Base-by-base conservation (phyloP, 2,797 vertebrate genomes). In the Lagocephalus sceleratus region DNA sequence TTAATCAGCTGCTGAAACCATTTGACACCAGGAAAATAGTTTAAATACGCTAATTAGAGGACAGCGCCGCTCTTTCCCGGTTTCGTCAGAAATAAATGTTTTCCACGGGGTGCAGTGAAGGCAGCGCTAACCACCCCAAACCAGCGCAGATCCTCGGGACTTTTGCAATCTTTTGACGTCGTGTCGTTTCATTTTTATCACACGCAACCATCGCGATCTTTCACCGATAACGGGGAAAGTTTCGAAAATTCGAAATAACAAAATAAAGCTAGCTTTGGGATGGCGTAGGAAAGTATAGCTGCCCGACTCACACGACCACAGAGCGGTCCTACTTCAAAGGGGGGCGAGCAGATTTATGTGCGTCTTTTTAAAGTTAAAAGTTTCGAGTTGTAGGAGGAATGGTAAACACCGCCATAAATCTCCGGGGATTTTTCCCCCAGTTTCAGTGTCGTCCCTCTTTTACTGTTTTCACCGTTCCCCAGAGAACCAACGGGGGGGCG, bases 311-410 rank as follows among this genome's bases (percentile, higher is more conserved):
- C 51, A 60, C 54, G 67, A 53, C 71, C 65, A 60, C 47, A 48
- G 47, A 52, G 51, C 6, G 40, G 9, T 6, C 16, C 2, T 8
- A 19, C 17, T 42, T 19, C 40, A 42, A 42, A 19, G 40, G 10
- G 16, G 40, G 40, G 19, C 11, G 26, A 19, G 42, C 60, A 57
- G 70, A 87, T 93, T 94, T 93, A 93, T 90, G 89, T 76, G 88
- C 42, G 88, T 92, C 69, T 57, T 63, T 92, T 90, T 91, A 42
- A 10, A 42, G 17, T 5, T 5, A 42, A n/a, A 42, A 19, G 6
- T 19, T 19, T 19, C n/a, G 7, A 51, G 58, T 66, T 58, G 32
- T 51, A 54, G 67, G 57, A 68, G 54, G 55, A 56, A 66, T 38
- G 60, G 76, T 79, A 87, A 88, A 85, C 82, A 87, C 19, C 69